These are phyloP conservation scores for Andricus grossulariae DNA, from an alignment of 1,140 invertebrate species.

Conservation along the genomic window DNA sequence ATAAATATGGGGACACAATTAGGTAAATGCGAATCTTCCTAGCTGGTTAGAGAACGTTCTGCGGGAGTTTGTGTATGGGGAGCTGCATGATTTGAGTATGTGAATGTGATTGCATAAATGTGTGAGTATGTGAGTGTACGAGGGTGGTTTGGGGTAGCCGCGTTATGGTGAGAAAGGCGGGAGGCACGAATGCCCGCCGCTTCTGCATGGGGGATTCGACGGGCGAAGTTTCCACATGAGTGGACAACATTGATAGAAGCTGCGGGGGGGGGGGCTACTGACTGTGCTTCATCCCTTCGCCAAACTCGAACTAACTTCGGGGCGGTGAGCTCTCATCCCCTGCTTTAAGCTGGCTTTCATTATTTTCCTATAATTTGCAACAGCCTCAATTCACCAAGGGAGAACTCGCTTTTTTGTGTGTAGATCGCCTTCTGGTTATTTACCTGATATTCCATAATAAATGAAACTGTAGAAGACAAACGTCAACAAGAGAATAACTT, in stretches of 20 bases:
- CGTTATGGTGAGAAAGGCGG: constrained; percentile 74
- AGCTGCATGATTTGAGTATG: constrained; percentile 20
- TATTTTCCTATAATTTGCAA: constrained; percentile 76
- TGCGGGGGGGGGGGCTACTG: constrained; percentile 62
- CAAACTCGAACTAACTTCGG: constrained; percentile 68
- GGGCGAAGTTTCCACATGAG: constrained; percentile 74
- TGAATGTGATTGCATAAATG: constrained; percentile 44
- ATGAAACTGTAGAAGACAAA: neutral
- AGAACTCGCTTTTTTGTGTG: neutral
- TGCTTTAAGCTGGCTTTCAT: constrained; percentile 72
- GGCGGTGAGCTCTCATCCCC: constrained; percentile 47
- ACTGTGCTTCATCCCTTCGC: constrained; percentile 69
- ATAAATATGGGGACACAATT: constrained; percentile 73
- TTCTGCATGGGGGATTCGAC: constrained; percentile 69
- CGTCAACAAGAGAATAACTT: neutral
- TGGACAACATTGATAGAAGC: constrained; percentile 74
- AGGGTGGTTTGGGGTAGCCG: constrained; percentile 44
- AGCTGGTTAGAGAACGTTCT: constrained; percentile 60
- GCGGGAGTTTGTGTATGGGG: constrained; percentile 17
- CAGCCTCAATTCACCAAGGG: constrained; percentile 53
- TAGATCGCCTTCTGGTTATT: constrained; percentile 9
- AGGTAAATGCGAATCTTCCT: constrained; percentile 72
- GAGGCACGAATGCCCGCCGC: constrained; percentile 65
- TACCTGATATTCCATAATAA: constrained; percentile 16
- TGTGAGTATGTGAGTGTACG: constrained; percentile 44